Evolutionary conservation across 2,113 vertebrate species (phyloP).

Genomic region (Hemichromis elongatus): DNA sequence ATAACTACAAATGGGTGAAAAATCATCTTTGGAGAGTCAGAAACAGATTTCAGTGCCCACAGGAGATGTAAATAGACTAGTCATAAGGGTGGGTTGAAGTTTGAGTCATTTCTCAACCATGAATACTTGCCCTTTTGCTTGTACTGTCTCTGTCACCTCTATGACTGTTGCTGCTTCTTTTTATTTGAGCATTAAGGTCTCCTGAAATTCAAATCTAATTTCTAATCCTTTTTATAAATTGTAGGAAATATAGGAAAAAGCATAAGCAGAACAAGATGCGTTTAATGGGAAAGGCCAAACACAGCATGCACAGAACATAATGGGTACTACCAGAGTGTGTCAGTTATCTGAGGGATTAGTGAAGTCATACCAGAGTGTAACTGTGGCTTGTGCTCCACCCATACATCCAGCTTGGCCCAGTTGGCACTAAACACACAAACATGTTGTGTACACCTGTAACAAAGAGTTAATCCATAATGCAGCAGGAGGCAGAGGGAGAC

Average conservation of each 20-base stretch:
- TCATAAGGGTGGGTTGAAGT: constrained; percentile 4
- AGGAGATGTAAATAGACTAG: background rate
- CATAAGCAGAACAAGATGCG: background rate
- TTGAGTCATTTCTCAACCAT: constrained; percentile 9
- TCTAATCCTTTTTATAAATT: background rate
- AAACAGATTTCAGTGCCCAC: background rate
- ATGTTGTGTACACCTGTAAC: constrained; percentile 38
- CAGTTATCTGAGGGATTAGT: constrained; percentile 31
- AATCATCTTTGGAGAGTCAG: background rate
- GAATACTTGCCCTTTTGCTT: background rate
- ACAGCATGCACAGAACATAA: background rate
- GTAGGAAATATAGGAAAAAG: background rate
- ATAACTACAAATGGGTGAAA: background rate
- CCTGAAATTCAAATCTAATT: background rate
- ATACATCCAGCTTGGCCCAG: constrained; percentile 30
- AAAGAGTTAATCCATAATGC: constrained; percentile 33
- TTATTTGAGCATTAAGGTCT: background rate
- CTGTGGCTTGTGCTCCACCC: background rate
- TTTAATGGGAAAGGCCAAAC: background rate
- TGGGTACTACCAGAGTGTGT: background rate
- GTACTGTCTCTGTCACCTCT: background rate
- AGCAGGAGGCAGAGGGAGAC: background rate
- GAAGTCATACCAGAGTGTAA: background rate
- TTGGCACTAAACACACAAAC: constrained; percentile 41
- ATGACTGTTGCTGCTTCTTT: background rate